Base-by-base conservation (phyloP, 2,888 invertebrate species). In the Gastrophysa polygoni region DNA sequence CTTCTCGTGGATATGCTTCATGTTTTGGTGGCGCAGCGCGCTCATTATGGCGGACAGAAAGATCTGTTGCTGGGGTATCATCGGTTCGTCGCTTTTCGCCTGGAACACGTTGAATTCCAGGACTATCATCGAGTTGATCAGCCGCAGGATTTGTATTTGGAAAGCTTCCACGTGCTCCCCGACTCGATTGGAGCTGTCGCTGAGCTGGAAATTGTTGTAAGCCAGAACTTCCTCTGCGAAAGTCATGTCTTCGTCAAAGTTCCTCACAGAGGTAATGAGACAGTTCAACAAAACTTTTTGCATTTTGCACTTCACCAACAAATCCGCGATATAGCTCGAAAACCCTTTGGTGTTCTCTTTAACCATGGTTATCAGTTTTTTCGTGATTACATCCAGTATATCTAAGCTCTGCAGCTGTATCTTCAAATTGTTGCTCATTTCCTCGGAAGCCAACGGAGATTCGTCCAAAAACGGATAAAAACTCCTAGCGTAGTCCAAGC, bases 241-340 rank as follows among this genome's bases (percentile, higher is more conserved):
- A 6, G 89, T 88, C 68, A 83, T 83, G 43, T 82, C 82, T 28
- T 83, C 83, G 64, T 85, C 84, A 79, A 85, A 85, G 69, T 85
- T 86, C 73, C 89, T 83, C 1, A 93, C 91, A 16, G 90, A 90
- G 2, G 93, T 91, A 52, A 93, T 85, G 17, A 93, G 82, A 76
- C 92, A 91, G 78, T 93, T 93, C 51, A 95, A 83, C 49, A 92
- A 85, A 20, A 92, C 89, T 77, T 93, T 93, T 80, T 95, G 94
- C 50, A 95, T 84, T 80, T 93, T 93, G 74, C 92, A 91, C 66
- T 91, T 88, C 2, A 86, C 83, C 74, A 93, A 82, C 70, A 90
- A 81, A 79, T 92, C 92, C 11, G 88, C 88, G 65, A 91, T 89
- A 77, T 91, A 94, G 71, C 88, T 89, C 10, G 91, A 88, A 75